Percentiles rank a stretch among this genome's conserved stretches.
phyloP scores from a whole-genome alignment of 2,888 invertebrate genomes.

The Conops quadrifasciatus region DNA sequence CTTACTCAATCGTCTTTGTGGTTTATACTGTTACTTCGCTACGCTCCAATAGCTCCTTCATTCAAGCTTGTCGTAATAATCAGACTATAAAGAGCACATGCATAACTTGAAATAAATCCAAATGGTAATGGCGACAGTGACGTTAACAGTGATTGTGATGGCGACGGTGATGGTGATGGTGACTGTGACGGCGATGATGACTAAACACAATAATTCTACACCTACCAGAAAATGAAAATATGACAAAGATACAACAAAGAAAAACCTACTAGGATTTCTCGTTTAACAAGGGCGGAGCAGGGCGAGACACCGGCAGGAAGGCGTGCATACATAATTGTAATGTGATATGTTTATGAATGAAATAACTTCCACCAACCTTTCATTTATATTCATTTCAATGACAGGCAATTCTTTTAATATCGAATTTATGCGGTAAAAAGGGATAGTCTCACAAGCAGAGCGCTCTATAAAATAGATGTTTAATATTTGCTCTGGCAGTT shows the following conservation, averaged over 20 bases:
- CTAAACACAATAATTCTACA: conserved; percentile 18
- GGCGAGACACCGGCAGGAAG: background rate
- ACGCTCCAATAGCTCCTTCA: conserved; percentile 26
- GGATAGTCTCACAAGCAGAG: no score
- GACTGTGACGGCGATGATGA: no score
- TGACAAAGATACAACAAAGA: conserved; percentile 13
- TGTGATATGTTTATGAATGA: conserved; percentile 33
- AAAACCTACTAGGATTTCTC: conserved; percentile 4
- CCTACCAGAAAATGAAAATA: background rate
- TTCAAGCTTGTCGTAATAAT: conserved; percentile 23
- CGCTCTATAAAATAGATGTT: no score
- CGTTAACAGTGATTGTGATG: no score
- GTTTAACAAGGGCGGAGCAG: conserved; percentile 23
- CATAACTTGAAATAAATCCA: conserved; percentile 2
- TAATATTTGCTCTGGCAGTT: no score
- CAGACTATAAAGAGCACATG: conserved; percentile 20
- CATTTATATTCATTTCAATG: conserved; percentile 23
- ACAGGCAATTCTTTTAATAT: conserved; percentile 10
- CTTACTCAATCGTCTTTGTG: background rate
- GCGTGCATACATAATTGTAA: background rate
- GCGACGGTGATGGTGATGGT: no score
- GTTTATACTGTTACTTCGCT: background rate
- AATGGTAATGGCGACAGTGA: background rate
- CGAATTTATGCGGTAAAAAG: background rate
- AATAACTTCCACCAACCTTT: conserved; percentile 14